Conservation (phyloP, 53 echinoderm and acorn worm species). For the Apostichopus leukothele region DNA sequence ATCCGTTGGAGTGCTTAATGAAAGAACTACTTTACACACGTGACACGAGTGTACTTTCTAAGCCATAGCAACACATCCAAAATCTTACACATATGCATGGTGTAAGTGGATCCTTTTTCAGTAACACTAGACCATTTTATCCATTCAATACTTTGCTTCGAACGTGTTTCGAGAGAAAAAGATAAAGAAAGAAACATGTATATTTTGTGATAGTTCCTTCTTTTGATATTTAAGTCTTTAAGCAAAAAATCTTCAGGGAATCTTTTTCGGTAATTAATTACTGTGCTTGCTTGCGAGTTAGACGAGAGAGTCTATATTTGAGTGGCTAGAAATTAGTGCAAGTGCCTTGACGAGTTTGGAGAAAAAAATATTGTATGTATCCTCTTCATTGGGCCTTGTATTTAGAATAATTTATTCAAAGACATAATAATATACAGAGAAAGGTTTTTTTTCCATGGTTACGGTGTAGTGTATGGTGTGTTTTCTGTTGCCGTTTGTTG, state of each 20-base stretch:
- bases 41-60: too few relatives aligned
- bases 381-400: neutral
- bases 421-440: neutral
- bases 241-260: neutral
- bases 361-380: neutral
- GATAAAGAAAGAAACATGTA: neutral
- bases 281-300: neutral
- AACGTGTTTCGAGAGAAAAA: neutral
- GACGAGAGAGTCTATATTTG: neutral
- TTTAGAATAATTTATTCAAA: neutral
- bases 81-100: too few relatives aligned
- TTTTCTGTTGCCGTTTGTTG: neutral
- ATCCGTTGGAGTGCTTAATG: too few relatives aligned
- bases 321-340: neutral
- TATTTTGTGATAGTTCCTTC: neutral
- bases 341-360: neutral
- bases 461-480: neutral
- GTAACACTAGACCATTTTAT: too few relatives aligned
- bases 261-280: neutral
- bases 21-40: too few relatives aligned
- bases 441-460: neutral
- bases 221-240: neutral
- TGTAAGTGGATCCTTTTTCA: too few relatives aligned
- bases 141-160: neutral
- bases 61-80: too few relatives aligned